Evolutionary conservation across 1,140 invertebrate species (phyloP).

Genomic region (Pygmarrhopalites habei): DNA sequence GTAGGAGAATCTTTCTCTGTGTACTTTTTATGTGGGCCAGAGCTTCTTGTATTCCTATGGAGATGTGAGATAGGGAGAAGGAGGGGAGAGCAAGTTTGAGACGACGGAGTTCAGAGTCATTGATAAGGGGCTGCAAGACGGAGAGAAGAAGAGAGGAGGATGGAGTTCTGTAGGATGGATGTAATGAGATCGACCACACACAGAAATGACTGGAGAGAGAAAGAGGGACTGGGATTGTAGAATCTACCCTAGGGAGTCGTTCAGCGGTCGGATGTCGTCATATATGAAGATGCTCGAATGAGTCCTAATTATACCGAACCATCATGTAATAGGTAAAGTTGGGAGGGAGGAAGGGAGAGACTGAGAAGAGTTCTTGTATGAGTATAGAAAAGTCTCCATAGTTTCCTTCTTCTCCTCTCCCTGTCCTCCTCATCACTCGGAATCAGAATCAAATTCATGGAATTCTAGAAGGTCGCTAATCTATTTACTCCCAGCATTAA

Average conservation of each 20-base stretch:
- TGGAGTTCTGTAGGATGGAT: not conserved
- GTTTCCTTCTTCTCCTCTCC: conserved; percentile 5
- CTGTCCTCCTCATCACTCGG: not conserved
- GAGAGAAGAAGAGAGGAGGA: no score
- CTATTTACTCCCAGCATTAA: not conserved
- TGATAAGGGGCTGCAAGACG: no score
- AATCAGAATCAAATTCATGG: not conserved
- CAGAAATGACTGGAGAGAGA: conserved; percentile 12
- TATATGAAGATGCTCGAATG: conserved; percentile 33
- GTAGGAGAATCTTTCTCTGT: no score
- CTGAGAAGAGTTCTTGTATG: not conserved
- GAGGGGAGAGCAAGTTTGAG: no score
- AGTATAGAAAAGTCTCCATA: not conserved
- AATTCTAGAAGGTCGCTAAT: not conserved
- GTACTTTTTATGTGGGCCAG: no score
- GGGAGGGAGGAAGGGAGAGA: not conserved
- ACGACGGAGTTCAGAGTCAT: no score
- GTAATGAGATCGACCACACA: conserved; percentile 19
- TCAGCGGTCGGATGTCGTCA: conserved; percentile 27
- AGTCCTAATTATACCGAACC: conserved; percentile 32
- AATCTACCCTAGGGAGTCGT: conserved; percentile 32
- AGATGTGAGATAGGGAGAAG: no score
- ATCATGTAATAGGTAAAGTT: conserved; percentile 26
- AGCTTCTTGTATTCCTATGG: no score
- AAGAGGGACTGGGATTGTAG: conserved; percentile 8